Base-by-base conservation (phyloP, 2,797 vertebrate genomes). In the Buphagus erythrorhynchus region DNA sequence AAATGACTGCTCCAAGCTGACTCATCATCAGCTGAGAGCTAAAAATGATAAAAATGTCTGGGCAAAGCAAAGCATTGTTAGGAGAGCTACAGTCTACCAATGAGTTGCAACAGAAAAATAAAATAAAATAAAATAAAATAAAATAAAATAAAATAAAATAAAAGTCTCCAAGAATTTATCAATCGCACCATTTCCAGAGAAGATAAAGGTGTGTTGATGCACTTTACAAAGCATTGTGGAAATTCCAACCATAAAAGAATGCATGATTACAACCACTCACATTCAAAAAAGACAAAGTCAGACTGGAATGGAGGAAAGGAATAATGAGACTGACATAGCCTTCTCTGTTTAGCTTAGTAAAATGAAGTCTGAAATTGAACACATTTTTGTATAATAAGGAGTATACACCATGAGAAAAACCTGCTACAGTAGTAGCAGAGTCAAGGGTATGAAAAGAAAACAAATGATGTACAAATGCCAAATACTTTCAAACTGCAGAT, bases 21-120 rank as follows among this genome's bases (percentile, higher is more conserved):
- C 55, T 96, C 89, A 95, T 81, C 86, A 88, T 91, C 94, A 95
- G 74, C 95, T 97, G 94, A 95, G 81, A 93, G 87, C 89, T 95
- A 96, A 95, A 97, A 96, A 95, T 91, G 46, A 79, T 82, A 58
- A 90, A 92, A 94, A 82, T 0, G 7, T 76, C 71, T 92, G 74
- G 69, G 51, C 40, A 89, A 88, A 57, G 63, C 33, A 87, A 71
- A 72, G 59, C 21, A 66, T 89, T 93, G 72, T 87, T 55, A 87
- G 31, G 22, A 84, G 28, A 94, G 7, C 51, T 89, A 57, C 2
- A 11, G 69, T 66, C 71, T 85, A 84, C 19, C 35, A 71, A 26
- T 8, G 22, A 65, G 45, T 71, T 68, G n/a, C 42, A 88, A 22
- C 3, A 42, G 13, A 66, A 73, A 51, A n/a, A 29, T 24, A 7